Evolutionary conservation across 1,140 invertebrate genomes (phyloP), one percentile per base, ranked within the genome.

Genomic region (Xylocopa sonorina): DNA sequence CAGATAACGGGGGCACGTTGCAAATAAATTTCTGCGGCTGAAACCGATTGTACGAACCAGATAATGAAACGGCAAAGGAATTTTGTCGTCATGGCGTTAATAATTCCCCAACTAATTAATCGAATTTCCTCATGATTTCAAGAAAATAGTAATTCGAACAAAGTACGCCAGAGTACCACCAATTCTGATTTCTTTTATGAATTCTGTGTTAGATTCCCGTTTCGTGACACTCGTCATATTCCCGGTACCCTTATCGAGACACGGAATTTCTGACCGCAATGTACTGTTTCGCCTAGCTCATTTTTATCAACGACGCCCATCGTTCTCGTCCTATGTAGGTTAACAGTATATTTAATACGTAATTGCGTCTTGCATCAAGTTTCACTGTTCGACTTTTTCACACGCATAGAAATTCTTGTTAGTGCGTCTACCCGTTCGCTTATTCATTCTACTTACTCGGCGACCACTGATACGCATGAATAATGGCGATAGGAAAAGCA

Each of bases 331-430:
- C 55, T 55, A 86, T 83, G 71, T 87, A 81, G 84, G 84, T 85
- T 87, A 86, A 87, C 78, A 80, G 79, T 85, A 78, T 69, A 32
- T n/a, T n/a, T n/a, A n/a, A n/a, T n/a, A n/a, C n/a, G n/a, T n/a
- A 32, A 41, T 41, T 63, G 69, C 81, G 78, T 69, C 71, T 57
- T 60, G 41, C 83, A 68, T 60, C 24, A 12, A 27, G n/a, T 79
- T 60, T 34, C n/a, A 4, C 16, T 0, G 32, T 29, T 41, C 53
- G 2, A 41, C 16, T 57, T 68, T 51, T 58, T 32, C 18, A n/a
- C 10, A n/a, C n/a, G n/a, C n/a, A n/a, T n/a, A n/a, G n/a, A n/a
- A n/a, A n/a, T n/a, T n/a, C n/a, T n/a, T n/a, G n/a, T n/a, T n/a
- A n/a, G 2, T 24, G 18, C 29, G n/a, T 29, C 62, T 18, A 14